Conservation (phyloP, 2,113 vertebrate genomes). For the Charina bottae region DNA sequence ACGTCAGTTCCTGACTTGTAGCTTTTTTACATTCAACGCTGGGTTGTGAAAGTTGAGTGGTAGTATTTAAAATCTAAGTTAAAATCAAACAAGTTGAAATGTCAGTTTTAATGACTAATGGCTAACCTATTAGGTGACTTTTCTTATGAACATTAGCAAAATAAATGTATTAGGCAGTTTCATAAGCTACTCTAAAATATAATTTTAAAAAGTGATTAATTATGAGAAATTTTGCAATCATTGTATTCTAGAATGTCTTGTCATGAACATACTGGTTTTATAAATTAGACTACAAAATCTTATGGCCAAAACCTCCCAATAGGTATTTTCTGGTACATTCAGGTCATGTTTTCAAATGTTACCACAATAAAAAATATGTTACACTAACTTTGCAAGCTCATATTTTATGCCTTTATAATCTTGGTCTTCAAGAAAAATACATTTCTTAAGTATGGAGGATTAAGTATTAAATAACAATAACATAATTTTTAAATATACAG, state of each 20-base stretch:
- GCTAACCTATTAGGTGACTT: background rate
- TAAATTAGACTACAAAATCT: background rate
- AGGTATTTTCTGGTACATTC: conserved; percentile 6
- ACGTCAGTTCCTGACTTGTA: background rate
- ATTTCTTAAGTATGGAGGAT: conserved; percentile 23
- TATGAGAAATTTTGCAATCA: background rate
- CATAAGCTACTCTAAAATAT: background rate
- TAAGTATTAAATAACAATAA: background rate
- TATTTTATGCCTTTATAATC: conserved; percentile 27
- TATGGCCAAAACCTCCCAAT: background rate
- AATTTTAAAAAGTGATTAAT: background rate
- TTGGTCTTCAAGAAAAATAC: conserved; percentile 37
- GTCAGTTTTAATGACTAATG: background rate
- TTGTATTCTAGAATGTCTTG: background rate
- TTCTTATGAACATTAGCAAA: background rate
- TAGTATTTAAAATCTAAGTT: background rate
- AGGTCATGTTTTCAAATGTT: conserved; percentile 17
- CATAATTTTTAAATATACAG: background rate
- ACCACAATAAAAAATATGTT: background rate
- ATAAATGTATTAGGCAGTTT: background rate
- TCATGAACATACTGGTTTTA: background rate
- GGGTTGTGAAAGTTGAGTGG: background rate
- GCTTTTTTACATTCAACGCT: background rate
- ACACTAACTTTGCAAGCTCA: conserved; percentile 32
- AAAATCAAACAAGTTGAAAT: background rate